Conservation (phyloP, 2,113 vertebrate species). For the Hoplias malabaricus region DNA sequence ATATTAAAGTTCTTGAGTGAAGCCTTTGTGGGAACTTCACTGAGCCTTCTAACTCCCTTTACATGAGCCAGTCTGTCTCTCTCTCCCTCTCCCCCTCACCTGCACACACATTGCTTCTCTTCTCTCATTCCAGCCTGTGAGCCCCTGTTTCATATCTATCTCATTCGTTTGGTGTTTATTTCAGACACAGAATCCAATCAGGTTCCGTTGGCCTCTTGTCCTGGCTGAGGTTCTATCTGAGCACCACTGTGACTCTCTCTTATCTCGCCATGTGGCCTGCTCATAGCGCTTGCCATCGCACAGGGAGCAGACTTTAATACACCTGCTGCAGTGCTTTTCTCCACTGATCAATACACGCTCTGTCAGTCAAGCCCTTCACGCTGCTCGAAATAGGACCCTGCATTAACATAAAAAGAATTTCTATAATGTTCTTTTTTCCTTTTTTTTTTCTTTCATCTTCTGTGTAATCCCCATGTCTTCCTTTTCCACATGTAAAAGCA, state of each 20-base stretch:
- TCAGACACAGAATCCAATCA: conserved; percentile 48
- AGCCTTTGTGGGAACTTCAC: not conserved
- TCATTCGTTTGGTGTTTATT: conserved; percentile 46
- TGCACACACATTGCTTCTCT: not conserved
- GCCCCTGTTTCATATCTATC: conserved; percentile 28
- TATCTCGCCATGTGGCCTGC: conserved; percentile 42
- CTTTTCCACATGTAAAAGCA: too few species aligned
- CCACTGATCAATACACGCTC: conserved; percentile 38
- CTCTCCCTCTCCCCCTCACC: not conserved
- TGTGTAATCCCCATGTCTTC: too few species aligned
- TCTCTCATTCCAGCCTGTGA: not conserved
- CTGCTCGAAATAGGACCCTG: conserved; percentile 15
- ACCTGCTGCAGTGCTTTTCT: conserved; percentile 34
- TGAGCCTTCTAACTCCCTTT: not conserved
- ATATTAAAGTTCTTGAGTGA: conserved; percentile 17
- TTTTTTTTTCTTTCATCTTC: not conserved
- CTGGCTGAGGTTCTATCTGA: conserved; percentile 44
- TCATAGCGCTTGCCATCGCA: conserved; percentile 25
- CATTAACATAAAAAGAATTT: conserved; percentile 4
- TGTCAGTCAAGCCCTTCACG: conserved; percentile 26
- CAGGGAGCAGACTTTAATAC: conserved; percentile 24
- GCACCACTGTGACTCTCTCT: conserved; percentile 5
- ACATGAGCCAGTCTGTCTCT: not conserved
- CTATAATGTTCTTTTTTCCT: not conserved
- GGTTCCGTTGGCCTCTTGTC: conserved; percentile 38